Evolutionary conservation across 1,140 invertebrate species (phyloP).

Genomic region (Cydia fagiglandana): DNA sequence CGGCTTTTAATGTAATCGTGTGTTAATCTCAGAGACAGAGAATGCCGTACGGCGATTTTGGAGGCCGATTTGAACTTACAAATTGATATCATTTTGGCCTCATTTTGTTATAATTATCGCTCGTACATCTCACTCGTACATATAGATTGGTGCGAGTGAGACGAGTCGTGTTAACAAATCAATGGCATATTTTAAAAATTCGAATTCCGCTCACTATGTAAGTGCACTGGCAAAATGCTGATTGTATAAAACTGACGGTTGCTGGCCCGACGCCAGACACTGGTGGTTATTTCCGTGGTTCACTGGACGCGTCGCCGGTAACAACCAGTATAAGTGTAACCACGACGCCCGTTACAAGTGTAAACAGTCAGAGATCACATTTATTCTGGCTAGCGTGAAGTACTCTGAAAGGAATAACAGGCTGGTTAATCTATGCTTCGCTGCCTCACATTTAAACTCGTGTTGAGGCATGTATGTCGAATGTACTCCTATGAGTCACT

Average conservation of each 20-base stretch:
- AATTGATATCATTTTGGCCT: too few species aligned
- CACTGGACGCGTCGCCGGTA: neutral
- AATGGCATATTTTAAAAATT: too few species aligned
- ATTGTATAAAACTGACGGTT: constrained; percentile 25
- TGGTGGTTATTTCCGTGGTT: neutral
- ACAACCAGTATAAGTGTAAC: neutral
- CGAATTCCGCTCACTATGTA: neutral
- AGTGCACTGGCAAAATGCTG: constrained; percentile 23
- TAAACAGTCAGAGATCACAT: neutral
- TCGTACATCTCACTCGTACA: neutral
- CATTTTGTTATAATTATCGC: too few species aligned
- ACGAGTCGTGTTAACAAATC: too few species aligned
- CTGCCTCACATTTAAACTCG: constrained; percentile 27
- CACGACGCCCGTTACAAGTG: neutral
- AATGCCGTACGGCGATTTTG: too few species aligned
- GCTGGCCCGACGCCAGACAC: constrained; percentile 13
- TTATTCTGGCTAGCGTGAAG: neutral
- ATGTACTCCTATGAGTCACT: neutral
- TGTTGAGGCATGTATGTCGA: constrained; percentile 22
- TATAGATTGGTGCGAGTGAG: neutral
- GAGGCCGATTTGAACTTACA: too few species aligned
- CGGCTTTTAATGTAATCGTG: too few species aligned
- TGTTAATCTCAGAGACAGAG: too few species aligned
- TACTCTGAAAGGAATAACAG: neutral
- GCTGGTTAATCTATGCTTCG: neutral